Percentiles rank a stretch among this genome's conserved stretches.
Conservation (phyloP, 2,113 vertebrate species). For the Delphinapterus leucas region DNA sequence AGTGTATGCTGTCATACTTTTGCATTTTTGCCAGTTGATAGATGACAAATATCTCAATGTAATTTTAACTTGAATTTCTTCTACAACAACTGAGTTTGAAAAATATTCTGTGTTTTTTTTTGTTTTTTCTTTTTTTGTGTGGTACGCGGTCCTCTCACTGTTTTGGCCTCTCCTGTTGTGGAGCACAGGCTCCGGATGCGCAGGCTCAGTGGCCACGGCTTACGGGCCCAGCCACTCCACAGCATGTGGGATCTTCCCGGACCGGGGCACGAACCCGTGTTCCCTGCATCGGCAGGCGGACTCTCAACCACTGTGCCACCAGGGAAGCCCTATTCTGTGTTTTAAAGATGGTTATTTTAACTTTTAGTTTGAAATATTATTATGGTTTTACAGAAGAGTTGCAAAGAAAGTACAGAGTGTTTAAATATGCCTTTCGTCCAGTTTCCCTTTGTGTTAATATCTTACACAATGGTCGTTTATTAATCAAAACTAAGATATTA, state of each 20-base stretch:
- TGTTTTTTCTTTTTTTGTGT: no score
- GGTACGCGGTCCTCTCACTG: accelerated
- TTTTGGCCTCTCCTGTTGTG: no score
- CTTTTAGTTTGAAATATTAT: not conserved
- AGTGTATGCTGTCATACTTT: not conserved
- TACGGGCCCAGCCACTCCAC: no score
- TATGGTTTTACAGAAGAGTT: not conserved
- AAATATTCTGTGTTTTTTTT: not conserved
- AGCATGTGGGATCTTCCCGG: no score
- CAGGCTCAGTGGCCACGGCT: no score
- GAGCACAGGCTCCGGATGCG: no score
- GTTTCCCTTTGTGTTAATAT: not conserved
- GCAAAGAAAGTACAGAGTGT: not conserved
- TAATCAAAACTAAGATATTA: not conserved
- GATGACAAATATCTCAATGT: not conserved
- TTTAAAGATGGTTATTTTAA: not conserved
- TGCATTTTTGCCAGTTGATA: not conserved
- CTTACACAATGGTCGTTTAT: not conserved
- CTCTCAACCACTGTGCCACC: no score
- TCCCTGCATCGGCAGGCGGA: no score
- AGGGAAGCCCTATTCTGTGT: not conserved
- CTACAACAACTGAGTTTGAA: not conserved
- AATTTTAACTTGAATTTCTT: not conserved
- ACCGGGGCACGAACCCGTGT: no score
- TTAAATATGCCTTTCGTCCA: no score